Conservation (phyloP, 92 coral and sea anemone species). For the Parazoanthus atlanticus region DNA sequence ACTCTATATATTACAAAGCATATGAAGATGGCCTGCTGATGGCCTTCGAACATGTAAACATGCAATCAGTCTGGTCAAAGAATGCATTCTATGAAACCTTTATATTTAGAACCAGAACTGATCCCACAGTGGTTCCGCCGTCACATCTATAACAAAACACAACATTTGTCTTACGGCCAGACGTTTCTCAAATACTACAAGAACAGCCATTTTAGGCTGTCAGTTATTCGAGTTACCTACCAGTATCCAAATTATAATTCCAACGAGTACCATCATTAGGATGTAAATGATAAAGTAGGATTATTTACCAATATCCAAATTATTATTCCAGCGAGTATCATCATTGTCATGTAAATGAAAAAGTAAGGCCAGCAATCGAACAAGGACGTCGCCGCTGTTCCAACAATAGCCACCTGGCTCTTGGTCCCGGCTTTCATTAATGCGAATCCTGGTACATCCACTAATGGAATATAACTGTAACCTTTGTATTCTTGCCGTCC, state of each 20-base stretch:
- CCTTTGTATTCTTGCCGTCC: neutral
- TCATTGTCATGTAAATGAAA: neutral
- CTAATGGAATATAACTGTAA: slow-evolving; percentile 11
- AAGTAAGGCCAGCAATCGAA: slow-evolving; percentile 26
- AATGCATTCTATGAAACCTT: too few relatives aligned
- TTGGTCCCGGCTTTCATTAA: neutral
- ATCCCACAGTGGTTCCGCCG: too few relatives aligned
- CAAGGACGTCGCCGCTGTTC: neutral
- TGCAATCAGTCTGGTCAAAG: too few relatives aligned
- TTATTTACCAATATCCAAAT: neutral
- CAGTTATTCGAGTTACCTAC: neutral
- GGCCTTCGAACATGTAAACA: too few relatives aligned
- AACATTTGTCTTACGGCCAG: neutral
- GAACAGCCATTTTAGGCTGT: neutral
- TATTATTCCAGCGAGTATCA: neutral
- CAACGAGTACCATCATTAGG: too few relatives aligned
- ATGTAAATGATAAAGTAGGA: neutral
- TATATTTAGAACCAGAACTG: too few relatives aligned
- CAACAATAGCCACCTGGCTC: neutral
- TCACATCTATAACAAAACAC: too few relatives aligned
- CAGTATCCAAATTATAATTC: neutral
- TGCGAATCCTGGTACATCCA: slow-evolving; percentile 29
- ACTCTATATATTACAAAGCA: too few relatives aligned
- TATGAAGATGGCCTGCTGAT: too few relatives aligned
- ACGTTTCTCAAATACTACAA: neutral